Conservation (phyloP, 1,140 invertebrate genomes). For the Aphis craccivora region DNA sequence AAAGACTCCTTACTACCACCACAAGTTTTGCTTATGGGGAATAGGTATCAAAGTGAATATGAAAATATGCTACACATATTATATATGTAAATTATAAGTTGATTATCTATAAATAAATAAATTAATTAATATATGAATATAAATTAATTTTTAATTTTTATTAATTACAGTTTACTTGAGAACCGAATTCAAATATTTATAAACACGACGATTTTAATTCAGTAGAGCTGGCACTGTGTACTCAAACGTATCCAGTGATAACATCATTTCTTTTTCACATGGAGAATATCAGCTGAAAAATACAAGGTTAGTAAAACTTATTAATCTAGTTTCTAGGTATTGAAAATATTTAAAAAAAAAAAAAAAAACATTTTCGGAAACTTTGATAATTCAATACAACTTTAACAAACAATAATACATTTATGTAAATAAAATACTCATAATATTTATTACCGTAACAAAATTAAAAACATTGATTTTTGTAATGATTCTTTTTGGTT, state of each 20-base stretch:
- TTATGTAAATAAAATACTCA: not conserved
- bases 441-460: too few species aligned
- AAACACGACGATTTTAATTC: conserved; percentile 10
- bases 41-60: not conserved
- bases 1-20: too few species aligned
- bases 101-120: too few species aligned
- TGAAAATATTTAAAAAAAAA: not conserved
- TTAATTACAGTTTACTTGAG: not conserved
- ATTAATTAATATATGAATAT: not conserved
- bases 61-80: too few species aligned
- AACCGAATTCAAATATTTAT: conserved; percentile 9
- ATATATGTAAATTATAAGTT: too few species aligned
- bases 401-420: too few species aligned
- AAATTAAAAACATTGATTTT: too few species aligned
- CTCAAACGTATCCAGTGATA: conserved; percentile 39
- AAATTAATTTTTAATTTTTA: not conserved
- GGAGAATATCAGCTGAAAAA: conserved; percentile 57
- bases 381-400: not conserved
- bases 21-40: not conserved
- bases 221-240: conserved; percentile 56
- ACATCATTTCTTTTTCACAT: conserved; percentile 57
- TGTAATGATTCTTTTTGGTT: too few species aligned
- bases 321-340: not conserved
- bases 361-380: not conserved
- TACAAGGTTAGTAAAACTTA: conserved; percentile 28